Percentiles rank a stretch among this genome's conserved stretches.
These are phyloP conservation scores for Hoplostethus mediterraneus DNA, from an alignment of 2,797 vertebrate genomes.

Conservation along the genomic window DNA sequence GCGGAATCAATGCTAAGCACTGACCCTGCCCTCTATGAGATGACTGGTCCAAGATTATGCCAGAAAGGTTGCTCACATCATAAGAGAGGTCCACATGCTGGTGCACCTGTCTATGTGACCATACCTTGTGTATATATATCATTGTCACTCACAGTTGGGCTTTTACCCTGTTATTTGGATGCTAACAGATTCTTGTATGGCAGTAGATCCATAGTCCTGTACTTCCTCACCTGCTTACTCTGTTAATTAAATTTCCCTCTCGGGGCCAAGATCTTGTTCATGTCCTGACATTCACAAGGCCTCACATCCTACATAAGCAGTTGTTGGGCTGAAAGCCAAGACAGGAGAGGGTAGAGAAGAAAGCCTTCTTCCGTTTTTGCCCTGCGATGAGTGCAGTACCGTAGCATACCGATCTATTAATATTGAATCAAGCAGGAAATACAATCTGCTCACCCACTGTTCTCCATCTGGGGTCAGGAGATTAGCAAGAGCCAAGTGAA, in stretches of 20 bases:
- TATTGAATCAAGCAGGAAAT: slow-evolving; percentile 80
- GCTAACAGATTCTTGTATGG: slow-evolving; percentile 30
- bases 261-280: slow-evolving; percentile 27
- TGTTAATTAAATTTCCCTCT: slow-evolving; percentile 56
- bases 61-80: not conserved
- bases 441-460: slow-evolving; percentile 63
- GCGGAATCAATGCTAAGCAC: not conserved
- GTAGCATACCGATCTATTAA: slow-evolving; percentile 70
- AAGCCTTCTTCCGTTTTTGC: slow-evolving; percentile 23
- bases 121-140: slow-evolving; percentile 14
- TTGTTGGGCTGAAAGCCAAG: slow-evolving; percentile 51
- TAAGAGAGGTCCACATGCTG: too few relatives aligned
- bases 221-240: slow-evolving; percentile 55
- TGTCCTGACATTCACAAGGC: slow-evolving; percentile 39
- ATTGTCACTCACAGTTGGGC: slow-evolving; percentile 13
- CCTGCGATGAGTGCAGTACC: slow-evolving; percentile 37
- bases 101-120: not conserved
- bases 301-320: slow-evolving; percentile 35
- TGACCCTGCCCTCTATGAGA: not conserved
- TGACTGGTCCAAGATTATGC: not conserved
- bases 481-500: slow-evolving; percentile 52
- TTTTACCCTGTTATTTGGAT: slow-evolving; percentile 28
- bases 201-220: slow-evolving; percentile 48
- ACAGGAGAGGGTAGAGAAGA: not conserved
- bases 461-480: slow-evolving; percentile 63